Base-by-base conservation (phyloP, 2,797 vertebrate genomes). In the Semotilus atromaculatus region DNA sequence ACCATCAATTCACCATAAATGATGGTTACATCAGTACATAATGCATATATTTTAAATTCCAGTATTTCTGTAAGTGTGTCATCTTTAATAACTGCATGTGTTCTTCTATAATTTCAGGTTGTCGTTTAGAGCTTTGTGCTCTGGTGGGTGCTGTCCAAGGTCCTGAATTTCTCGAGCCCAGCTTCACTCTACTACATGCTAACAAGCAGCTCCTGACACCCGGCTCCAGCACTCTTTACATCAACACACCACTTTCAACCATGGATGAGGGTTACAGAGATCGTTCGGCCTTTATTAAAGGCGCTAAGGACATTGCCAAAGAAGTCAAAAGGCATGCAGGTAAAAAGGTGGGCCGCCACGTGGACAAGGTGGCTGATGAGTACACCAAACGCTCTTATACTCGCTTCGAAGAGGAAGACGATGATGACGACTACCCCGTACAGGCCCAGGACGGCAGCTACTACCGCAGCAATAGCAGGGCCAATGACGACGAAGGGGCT, bases 261-360 rank as follows among this genome's bases (percentile, higher is more conserved):
- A 99, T 99, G 98, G 98, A 99, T 1, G 98, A 99, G 78, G 97
- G 93, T 75, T 97, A 97, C 93, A 93, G 96, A 90, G 98, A 99
- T 89, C 95, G 97, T 85, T 94, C 96, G 7, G 97, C 98, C 40
- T 98, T 99, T 92, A 97, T 99, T 92, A 97, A 97, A 1, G 97
- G 98, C 0, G 97, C 97, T 86, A 99, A 98, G 90, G 98, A 99
- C 94, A 99, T 99, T 1, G 98, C 98, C 90, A 99, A 99, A 90
- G 98, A 98, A 81, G 97, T 98, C 90, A 97, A 99, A 92, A 96
- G 95, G 85, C 98, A 98, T 0, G 97, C 98, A 0, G 93, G 97
- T 88, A 98, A 97, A 91, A 99, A 98, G 89, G 94, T 99, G 71
- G 97, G 96, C 34, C 96, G 96, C 23, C 94, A 97, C 34, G 86